These are phyloP conservation scores for Bedellia somnulentella DNA, from an alignment of 2,888 invertebrate genomes.

Conservation along the genomic window DNA sequence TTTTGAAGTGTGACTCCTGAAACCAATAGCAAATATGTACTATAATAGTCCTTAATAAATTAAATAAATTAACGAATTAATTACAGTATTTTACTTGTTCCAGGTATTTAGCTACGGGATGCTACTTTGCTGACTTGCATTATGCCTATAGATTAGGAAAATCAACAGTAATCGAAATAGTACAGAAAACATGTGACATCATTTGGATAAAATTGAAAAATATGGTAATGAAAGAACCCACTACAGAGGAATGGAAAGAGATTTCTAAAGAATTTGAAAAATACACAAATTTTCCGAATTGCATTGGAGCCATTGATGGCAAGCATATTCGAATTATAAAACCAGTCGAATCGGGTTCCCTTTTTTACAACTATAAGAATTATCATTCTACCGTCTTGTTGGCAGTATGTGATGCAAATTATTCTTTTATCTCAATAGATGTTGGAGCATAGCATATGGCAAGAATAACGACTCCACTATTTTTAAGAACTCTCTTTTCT, in stretches of 20 bases:
- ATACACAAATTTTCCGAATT: slow-evolving; percentile 8
- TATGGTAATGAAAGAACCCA: slow-evolving; percentile 9
- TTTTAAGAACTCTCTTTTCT: neutral
- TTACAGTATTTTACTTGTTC: neutral
- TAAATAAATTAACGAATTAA: neutral
- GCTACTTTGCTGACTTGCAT: slow-evolving; percentile 10
- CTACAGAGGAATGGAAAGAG: slow-evolving; percentile 7
- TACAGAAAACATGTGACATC: slow-evolving; percentile 10
- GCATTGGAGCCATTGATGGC: no score
- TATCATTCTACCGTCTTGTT: neutral
- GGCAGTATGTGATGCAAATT: no score
- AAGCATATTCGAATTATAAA: no score
- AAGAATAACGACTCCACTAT: neutral
- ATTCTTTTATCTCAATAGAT: neutral
- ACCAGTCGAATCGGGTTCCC: slow-evolving; percentile 1
- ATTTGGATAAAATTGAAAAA: slow-evolving; percentile 11
- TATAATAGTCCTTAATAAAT: slow-evolving; percentile 1
- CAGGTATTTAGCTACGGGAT: slow-evolving; percentile 9
- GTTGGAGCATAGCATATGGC: neutral
- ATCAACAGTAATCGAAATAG: slow-evolving; percentile 6
- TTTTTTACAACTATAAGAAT: neutral
- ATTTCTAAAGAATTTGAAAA: slow-evolving; percentile 7
- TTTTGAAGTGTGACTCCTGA: slow-evolving; percentile 3
- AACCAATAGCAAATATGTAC: slow-evolving; percentile 1
- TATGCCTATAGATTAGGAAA: slow-evolving; percentile 10